A percentile compares a stretch with the other conserved stretches of the same genome.
These are phyloP conservation scores for Pyralis farinalis DNA, from an alignment of 2,888 invertebrate genomes.

Conservation along the genomic window DNA sequence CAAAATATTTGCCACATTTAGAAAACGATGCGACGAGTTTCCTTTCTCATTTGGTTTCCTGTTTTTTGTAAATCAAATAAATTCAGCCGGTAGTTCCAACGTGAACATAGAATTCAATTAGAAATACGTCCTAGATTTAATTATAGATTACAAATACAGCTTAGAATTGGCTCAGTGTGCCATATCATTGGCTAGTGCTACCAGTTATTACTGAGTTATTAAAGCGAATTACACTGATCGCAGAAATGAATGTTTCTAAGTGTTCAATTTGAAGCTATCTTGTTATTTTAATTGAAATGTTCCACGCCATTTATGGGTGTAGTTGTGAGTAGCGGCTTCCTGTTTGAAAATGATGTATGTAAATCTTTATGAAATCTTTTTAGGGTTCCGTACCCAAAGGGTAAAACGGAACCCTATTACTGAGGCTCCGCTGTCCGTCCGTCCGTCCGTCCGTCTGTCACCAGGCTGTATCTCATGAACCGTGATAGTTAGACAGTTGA, in stretches of 20 bases:
- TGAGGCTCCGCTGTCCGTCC: too few relatives aligned
- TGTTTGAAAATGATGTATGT: not conserved
- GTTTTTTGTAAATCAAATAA: too few relatives aligned
- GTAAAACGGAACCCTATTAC: too few relatives aligned
- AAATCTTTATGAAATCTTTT: too few relatives aligned
- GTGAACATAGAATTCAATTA: not conserved
- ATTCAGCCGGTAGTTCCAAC: too few relatives aligned
- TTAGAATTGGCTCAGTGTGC: not conserved
- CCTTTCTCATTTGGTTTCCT: too few relatives aligned
- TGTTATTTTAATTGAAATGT: not conserved
- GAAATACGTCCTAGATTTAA: not conserved
- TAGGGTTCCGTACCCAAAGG: too few relatives aligned
- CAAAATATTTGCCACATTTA: too few relatives aligned
- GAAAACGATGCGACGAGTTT: too few relatives aligned
- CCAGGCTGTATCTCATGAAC: too few relatives aligned
- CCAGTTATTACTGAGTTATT: conserved; percentile 15
- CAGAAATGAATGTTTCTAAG: conserved; percentile 16
- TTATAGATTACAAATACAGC: not conserved
- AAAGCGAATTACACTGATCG: conserved; percentile 17
- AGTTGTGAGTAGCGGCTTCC: not conserved
- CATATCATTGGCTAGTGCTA: conserved; percentile 9
- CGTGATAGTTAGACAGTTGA: too few relatives aligned
- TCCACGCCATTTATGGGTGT: not conserved
- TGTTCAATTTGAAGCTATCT: conserved; percentile 17
- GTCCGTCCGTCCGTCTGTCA: too few relatives aligned